These are phyloP conservation scores for Arctocebus calabarensis DNA, from an alignment of 2,797 vertebrate genomes.

Conservation along the genomic window DNA sequence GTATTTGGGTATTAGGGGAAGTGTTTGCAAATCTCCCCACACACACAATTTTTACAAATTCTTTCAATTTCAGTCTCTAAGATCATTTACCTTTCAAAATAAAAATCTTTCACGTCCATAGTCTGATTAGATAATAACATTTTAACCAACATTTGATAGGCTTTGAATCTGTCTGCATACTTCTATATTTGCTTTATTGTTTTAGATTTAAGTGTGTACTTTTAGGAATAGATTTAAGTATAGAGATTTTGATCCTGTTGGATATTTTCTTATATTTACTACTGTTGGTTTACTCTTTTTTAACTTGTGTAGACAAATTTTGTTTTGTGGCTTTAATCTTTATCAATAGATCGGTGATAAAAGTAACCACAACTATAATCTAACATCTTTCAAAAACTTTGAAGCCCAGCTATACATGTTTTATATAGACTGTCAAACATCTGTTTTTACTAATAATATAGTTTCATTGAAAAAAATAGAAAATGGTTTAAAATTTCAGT, in stretches of 20 bases:
- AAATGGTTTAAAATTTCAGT: conserved; percentile 70
- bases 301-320: conserved; percentile 64
- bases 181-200: conserved; percentile 29
- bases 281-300: conserved; percentile 51
- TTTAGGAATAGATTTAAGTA: neutral
- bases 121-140: neutral
- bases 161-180: conserved; percentile 47
- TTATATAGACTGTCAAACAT: conserved; percentile 54
- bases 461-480: conserved; percentile 69
- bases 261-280: conserved; percentile 50
- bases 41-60: neutral
- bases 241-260: neutral
- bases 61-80: conserved; percentile 26
- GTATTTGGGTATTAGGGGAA: neutral
- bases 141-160: conserved; percentile 28
- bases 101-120: conserved; percentile 22
- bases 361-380: conserved; percentile 74
- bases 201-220: conserved; percentile 37
- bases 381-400: conserved; percentile 72
- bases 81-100: conserved; percentile 49
- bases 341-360: conserved; percentile 71
- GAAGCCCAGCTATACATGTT: conserved; percentile 54
- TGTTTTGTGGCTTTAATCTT: conserved; percentile 69
- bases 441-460: conserved; percentile 73
- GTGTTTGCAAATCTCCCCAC: conserved; percentile 31